These are phyloP conservation scores for Crypturellus undulatus DNA, from an alignment of 2,113 vertebrate species.

Conservation along the genomic window DNA sequence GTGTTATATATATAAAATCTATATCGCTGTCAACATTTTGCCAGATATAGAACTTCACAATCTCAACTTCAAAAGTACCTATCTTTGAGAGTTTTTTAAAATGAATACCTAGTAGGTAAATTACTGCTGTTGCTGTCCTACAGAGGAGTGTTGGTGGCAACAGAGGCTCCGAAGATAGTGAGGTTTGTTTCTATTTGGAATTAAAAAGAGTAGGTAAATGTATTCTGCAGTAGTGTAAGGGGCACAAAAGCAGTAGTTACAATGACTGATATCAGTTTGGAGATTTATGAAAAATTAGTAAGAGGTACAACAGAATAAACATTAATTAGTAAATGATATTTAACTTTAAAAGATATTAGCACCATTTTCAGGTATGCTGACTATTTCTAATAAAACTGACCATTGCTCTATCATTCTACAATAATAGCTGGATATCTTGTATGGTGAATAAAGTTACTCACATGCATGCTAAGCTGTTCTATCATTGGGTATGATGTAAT, in stretches of 20 bases:
- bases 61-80: not conserved
- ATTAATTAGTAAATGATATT: not conserved
- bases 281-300: not conserved
- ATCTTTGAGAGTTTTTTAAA: not conserved
- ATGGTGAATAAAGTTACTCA: slow-evolving; percentile 7
- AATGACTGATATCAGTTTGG: not conserved
- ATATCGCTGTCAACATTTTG: not conserved
- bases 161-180: not conserved
- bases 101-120: not conserved
- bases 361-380: not conserved
- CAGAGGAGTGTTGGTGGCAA: not conserved
- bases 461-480: slow-evolving; percentile 3
- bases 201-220: not conserved
- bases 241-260: not conserved
- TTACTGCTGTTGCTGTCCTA: not conserved
- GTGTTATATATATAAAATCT: not conserved
- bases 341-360: not conserved
- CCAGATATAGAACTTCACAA: not conserved
- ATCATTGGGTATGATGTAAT: slow-evolving; percentile 3
- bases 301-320: not conserved
- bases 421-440: not conserved
- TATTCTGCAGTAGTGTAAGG: not conserved
- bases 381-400: not conserved
- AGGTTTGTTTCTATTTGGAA: not conserved
- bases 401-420: not conserved